phyloP scores from a whole-genome alignment of 2,888 invertebrate genomes.

The Anthophora plumipes region DNA sequence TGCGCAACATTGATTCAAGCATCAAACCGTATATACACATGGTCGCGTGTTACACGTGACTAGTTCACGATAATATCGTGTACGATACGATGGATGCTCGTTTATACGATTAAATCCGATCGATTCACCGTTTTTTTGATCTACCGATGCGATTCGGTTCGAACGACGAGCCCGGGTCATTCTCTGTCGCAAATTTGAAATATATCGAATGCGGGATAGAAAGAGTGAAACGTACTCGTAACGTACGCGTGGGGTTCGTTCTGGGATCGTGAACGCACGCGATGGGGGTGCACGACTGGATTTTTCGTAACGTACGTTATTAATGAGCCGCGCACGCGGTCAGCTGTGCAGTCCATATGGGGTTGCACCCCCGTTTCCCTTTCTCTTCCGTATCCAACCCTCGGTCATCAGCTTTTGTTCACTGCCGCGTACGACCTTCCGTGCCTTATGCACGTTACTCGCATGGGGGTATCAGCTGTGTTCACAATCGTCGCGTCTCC shows the following conservation, averaged over 20 bases:
- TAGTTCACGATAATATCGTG: slow-evolving; percentile 47
- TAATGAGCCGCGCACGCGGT: slow-evolving; percentile 82
- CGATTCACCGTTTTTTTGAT: slow-evolving; percentile 44
- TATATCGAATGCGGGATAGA: slow-evolving; percentile 18
- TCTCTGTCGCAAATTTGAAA: neutral
- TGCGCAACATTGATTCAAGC: neutral
- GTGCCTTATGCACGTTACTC: slow-evolving; percentile 62
- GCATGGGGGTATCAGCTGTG: slow-evolving; percentile 83
- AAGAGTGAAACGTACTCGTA: slow-evolving; percentile 53
- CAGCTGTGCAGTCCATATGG: slow-evolving; percentile 81
- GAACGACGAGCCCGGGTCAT: neutral
- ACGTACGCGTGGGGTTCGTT: slow-evolving; percentile 58
- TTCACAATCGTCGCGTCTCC: slow-evolving; percentile 66
- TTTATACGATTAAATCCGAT: slow-evolving; percentile 48
- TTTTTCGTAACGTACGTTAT: slow-evolving; percentile 82
- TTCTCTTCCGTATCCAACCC: slow-evolving; percentile 46
- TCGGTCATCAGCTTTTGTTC: slow-evolving; percentile 61
- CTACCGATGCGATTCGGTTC: slow-evolving; percentile 21
- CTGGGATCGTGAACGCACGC: slow-evolving; percentile 20
- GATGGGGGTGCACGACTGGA: slow-evolving; percentile 65
- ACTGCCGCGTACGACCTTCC: slow-evolving; percentile 42
- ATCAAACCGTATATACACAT: neutral
- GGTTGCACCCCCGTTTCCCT: slow-evolving; percentile 73
- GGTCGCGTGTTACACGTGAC: slow-evolving; percentile 45
- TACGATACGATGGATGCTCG: slow-evolving; percentile 34